Evolutionary conservation across 2,888 invertebrate genomes (phyloP).

Genomic region (Cryptosula pallasiana): DNA sequence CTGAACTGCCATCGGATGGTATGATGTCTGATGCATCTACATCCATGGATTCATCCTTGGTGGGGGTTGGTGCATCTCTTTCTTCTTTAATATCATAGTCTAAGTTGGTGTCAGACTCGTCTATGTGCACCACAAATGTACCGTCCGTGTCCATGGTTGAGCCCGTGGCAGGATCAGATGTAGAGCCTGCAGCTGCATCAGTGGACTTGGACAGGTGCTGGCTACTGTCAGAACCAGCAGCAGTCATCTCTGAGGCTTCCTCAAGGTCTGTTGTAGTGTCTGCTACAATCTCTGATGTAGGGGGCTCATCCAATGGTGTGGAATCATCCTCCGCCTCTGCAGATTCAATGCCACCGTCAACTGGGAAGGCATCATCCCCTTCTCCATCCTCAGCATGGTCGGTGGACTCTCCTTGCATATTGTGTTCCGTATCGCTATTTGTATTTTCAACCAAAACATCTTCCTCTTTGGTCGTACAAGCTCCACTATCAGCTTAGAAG

Average conservation of each 20-base stretch:
- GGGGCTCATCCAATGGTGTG: background rate
- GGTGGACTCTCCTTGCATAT: background rate
- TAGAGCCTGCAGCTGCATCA: background rate
- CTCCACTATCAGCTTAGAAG: background rate
- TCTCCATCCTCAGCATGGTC: background rate
- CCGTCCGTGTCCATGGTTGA: background rate
- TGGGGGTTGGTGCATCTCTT: slow-evolving; percentile 26
- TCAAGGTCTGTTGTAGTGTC: background rate
- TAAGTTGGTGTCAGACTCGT: slow-evolving; percentile 51
- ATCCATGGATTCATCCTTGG: slow-evolving; percentile 26
- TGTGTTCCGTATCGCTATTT: background rate
- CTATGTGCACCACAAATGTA: slow-evolving; percentile 50
- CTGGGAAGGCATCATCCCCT: background rate
- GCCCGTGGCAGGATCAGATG: background rate
- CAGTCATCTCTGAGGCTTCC: too few relatives aligned
- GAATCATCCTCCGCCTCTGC: background rate
- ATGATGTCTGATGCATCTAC: slow-evolving; percentile 11
- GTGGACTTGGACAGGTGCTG: too few relatives aligned
- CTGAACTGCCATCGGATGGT: background rate
- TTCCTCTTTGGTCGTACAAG: background rate
- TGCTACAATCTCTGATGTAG: background rate
- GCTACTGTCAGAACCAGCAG: too few relatives aligned
- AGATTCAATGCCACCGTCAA: background rate
- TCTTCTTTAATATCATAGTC: slow-evolving; percentile 42
- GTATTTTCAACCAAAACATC: slow-evolving; percentile 1